Percentiles rank a stretch among this genome's conserved stretches.
Conservation (phyloP, 2,888 invertebrate species). For the Chymomyza procnemis region DNA sequence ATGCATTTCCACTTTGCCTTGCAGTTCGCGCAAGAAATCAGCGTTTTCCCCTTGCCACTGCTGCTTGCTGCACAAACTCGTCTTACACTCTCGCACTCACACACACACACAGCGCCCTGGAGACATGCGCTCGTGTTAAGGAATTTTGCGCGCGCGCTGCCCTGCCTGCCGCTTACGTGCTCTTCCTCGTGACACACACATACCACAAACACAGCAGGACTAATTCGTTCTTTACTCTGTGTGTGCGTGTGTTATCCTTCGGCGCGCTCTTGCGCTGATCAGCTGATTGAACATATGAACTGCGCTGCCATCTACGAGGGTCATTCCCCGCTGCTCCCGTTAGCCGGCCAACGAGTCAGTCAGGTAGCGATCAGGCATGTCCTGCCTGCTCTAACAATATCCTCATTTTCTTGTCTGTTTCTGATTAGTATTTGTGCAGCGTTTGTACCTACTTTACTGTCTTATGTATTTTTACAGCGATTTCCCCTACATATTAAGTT, state of each 20-base stretch:
- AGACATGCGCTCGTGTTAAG: slow-evolving; percentile 62
- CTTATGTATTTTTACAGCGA: slow-evolving; percentile 27
- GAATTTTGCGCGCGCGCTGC: slow-evolving; percentile 67
- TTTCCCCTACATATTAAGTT: slow-evolving; percentile 52
- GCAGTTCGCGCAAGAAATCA: slow-evolving; percentile 50
- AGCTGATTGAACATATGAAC: slow-evolving; percentile 65
- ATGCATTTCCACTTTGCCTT: slow-evolving; percentile 34
- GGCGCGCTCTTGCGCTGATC: slow-evolving; percentile 39
- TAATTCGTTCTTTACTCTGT: slow-evolving; percentile 58
- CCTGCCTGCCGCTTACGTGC: slow-evolving; percentile 10
- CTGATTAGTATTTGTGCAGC: slow-evolving; percentile 57
- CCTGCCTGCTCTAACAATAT: slow-evolving; percentile 25
- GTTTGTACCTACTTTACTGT: slow-evolving; percentile 27
- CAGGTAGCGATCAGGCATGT: slow-evolving; percentile 29
- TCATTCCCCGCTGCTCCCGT: slow-evolving; percentile 43
- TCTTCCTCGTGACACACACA: slow-evolving; percentile 59
- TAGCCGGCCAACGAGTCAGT: background rate
- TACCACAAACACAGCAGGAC: slow-evolving; percentile 65
- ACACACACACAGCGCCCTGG: background rate
- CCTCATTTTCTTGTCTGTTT: slow-evolving; percentile 32
- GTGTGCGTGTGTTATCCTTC: slow-evolving; percentile 66
- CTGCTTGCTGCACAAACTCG: slow-evolving; percentile 20
- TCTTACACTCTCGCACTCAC: slow-evolving; percentile 4
- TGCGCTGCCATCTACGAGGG: slow-evolving; percentile 41
- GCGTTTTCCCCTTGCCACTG: slow-evolving; percentile 38